Percentiles rank a stretch among this genome's conserved stretches.
These are phyloP conservation scores for Dermatophagoides farinae DNA, from an alignment of 1,140 invertebrate genomes.

Conservation along the genomic window DNA sequence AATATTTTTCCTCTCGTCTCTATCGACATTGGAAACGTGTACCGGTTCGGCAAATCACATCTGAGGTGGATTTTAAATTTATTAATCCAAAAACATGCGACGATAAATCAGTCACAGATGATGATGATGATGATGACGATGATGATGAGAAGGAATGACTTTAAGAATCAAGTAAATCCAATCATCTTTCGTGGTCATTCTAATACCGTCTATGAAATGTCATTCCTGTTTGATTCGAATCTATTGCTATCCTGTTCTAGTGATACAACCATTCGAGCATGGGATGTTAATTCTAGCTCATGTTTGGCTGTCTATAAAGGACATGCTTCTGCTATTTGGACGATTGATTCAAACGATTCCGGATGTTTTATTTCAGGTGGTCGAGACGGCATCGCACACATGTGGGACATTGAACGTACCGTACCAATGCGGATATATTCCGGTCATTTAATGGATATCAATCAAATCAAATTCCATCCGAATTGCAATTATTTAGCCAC, in stretches of 20 bases:
- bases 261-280: slow-evolving; percentile 37
- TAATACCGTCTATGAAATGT: slow-evolving; percentile 46
- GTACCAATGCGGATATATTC: slow-evolving; percentile 55
- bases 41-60: background rate
- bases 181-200: slow-evolving; percentile 41
- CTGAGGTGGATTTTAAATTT: background rate
- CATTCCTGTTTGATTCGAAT: slow-evolving; percentile 36
- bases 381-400: slow-evolving; percentile 54
- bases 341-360: slow-evolving; percentile 49
- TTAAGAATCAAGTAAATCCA: slow-evolving; percentile 1
- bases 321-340: slow-evolving; percentile 68
- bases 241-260: slow-evolving; percentile 50
- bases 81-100: background rate
- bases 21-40: background rate
- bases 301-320: slow-evolving; percentile 35
- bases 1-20: background rate
- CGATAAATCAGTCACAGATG: background rate
- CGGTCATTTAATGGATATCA: slow-evolving; percentile 60
- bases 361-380: slow-evolving; percentile 59
- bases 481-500: slow-evolving; percentile 57
- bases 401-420: slow-evolving; percentile 61
- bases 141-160: slow-evolving; percentile 1
- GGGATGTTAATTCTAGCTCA: slow-evolving; percentile 23
- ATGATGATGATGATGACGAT: background rate
- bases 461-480: slow-evolving; percentile 58